These are phyloP conservation scores for Anticlea derivata DNA, from an alignment of 2,888 invertebrate species.

Conservation along the genomic window DNA sequence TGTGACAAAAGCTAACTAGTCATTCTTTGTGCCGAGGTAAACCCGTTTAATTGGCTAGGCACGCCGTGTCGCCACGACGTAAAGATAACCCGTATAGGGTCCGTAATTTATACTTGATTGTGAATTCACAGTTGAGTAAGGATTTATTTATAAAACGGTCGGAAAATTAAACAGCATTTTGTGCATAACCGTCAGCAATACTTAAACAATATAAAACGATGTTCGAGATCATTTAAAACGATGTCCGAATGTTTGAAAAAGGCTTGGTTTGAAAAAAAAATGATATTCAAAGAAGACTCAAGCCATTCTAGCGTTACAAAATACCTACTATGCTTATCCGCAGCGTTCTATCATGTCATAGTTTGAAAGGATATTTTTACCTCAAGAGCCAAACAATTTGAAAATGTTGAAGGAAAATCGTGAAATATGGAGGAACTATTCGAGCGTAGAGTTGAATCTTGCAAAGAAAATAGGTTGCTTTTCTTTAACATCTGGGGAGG, in stretches of 20 bases:
- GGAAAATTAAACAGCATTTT: constrained; percentile 12
- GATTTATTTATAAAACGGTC: constrained; percentile 16
- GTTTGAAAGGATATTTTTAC: constrained; percentile 28
- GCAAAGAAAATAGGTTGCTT: constrained; percentile 9
- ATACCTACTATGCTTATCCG: constrained; percentile 8
- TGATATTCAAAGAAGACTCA: constrained; percentile 1
- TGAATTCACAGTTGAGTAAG: constrained; percentile 26
- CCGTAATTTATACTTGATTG: constrained; percentile 33
- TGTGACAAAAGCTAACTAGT: constrained; percentile 41
- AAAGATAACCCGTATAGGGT: constrained; percentile 48
- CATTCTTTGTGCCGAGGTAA: constrained; percentile 40
- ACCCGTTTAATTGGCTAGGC: constrained; percentile 55
- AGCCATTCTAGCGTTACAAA: constrained; percentile 8
- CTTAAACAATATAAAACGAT: too few species aligned
- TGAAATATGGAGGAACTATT: constrained; percentile 19
- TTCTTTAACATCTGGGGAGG: neutral
- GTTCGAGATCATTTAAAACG: too few species aligned
- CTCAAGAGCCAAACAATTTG: constrained; percentile 23
- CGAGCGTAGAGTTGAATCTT: constrained; percentile 13
- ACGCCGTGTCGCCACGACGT: constrained; percentile 41
- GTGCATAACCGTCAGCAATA: too few species aligned
- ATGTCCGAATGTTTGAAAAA: too few species aligned
- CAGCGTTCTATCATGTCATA: constrained; percentile 23
- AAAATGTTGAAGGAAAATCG: constrained; percentile 21
- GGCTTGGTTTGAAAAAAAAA: too few species aligned